phyloP scores from a whole-genome alignment of 2,888 invertebrate genomes.

The Onchidella celtica region DNA sequence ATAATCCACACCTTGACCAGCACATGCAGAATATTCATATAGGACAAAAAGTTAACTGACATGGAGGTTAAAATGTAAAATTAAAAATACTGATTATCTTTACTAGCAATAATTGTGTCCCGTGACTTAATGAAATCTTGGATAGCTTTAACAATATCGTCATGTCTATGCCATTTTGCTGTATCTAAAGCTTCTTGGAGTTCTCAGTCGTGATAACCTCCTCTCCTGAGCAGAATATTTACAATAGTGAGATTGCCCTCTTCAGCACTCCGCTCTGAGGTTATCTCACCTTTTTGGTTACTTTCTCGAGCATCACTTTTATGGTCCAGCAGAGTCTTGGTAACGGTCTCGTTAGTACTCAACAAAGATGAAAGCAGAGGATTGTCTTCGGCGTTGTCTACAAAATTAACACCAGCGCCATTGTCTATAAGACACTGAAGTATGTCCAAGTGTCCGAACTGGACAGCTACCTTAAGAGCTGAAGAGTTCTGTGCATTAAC shows the following conservation, averaged over 20 bases:
- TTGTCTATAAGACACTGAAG: constrained; percentile 4
- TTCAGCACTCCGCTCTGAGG: constrained; percentile 8
- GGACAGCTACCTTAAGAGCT: constrained; percentile 29
- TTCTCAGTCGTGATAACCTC: not conserved
- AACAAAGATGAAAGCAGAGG: constrained; percentile 3
- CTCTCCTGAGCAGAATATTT: not conserved
- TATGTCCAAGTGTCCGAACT: not conserved
- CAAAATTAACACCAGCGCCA: constrained; percentile 8
- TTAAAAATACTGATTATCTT: too few species aligned
- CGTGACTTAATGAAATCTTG: too few species aligned
- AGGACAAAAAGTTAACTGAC: too few species aligned
- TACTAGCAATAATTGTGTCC: too few species aligned
- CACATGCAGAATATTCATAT: too few species aligned
- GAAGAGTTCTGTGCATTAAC: not conserved
- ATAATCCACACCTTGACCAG: too few species aligned
- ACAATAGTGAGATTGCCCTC: not conserved
- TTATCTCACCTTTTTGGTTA: constrained; percentile 5
- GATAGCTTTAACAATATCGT: constrained; percentile 3
- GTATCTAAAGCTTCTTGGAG: constrained; percentile 6
- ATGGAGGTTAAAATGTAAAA: too few species aligned
- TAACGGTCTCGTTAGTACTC: not conserved
- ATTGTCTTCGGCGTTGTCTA: constrained; percentile 19
- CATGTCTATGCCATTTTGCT: not conserved
- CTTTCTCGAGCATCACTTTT: not conserved
- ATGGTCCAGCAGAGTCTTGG: too few species aligned